Evolutionary conservation across 2,888 invertebrate species (phyloP), one percentile per base, ranked within the genome.

Genomic region (Hipparchia semele): DNA sequence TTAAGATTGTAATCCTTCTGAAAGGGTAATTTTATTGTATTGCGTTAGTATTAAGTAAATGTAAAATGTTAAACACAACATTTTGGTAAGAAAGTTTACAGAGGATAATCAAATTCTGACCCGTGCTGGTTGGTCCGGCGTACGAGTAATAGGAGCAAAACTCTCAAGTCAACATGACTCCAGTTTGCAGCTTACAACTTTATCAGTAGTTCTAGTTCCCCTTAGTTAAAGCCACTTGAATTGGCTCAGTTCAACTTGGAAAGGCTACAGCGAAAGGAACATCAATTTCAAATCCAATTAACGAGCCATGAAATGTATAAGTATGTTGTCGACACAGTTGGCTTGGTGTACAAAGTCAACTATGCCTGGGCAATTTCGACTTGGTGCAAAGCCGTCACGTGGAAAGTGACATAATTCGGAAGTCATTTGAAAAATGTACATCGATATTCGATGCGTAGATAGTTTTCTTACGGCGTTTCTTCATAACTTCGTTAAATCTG

Each of bases 281-380:
- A 64, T 64, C 49, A 62, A 46, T 49, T 51, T 64, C 46, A 49
- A 64, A 51, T 64, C 64, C 64, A 64, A 64, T 64, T 64, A 64
- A 51, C 49, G 9, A 64, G 49, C 49, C 49, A 49, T 49, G 64
- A 13, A 64, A 64, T 64, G 49, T 61, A 49, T 49, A 49, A 8
- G 2, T 10, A 53, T 53, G 53, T 8, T 23, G 13, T 23, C 8
- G 58, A 7, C 8, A 8, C 7, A 58, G 23, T 58, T 58, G 7
- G 8, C 23, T 6, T 13, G 2, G 6, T 13, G 6, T 56, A 13
- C 13, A 56, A 56, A 56, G 13, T n/a, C 56, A 56, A 56, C 13
- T 56, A 7, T 13, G 56, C 13, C 56, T 13, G 13, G 56, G 56
- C 13, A 6, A 7, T 13, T n/a, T 13, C 2, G 56, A 56, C 10